Base-by-base conservation (phyloP, 2,113 vertebrate species). In the Gobiocypris rarus region DNA sequence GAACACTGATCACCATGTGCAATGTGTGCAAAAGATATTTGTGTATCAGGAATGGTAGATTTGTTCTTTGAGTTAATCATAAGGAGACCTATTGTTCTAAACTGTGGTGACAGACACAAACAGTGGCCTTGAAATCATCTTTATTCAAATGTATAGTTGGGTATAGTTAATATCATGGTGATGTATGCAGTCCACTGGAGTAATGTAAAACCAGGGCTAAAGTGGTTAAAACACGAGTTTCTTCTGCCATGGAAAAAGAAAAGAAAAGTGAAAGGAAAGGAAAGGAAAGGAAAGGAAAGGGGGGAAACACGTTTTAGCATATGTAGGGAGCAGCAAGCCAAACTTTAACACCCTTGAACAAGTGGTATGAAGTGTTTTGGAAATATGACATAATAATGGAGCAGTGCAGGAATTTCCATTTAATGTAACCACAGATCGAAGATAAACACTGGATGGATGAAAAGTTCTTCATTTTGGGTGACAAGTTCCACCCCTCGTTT, bases 91-190 rank as follows among this genome's bases (percentile, higher is more conserved):
- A 52, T 75, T 52, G 24, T 50, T 77, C 50, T 77, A 58, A 58
- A 69, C 48, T 81, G 61, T 81, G 48, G 65, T n/a, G 22, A 26
- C 63, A 65, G 48, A 81, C 50, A 70, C 79, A 81, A 70, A 81
- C 48, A 54, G 79, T 70, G 79, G 79, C 79, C 79, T 81, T 81
- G 79, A 81, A 52, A 70, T 81, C 19, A 41, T 70, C 28, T 81
- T 81, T 69, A 81, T 54, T 70, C 50, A 50, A 74, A 74, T 50
- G 24, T 48, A 48, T 9, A 54, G 28, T 50, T 69, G 31, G 79
- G 28, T 70, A 54, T 52, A 45, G 54, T 63, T 28, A 69, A 69
- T 52, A 31, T 22, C 19, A 52, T 69, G 28, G 52, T n/a, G 0
- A 52, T 34, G 26, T 67, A 43, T 65, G 43, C 76, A 48, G 76